Percentiles rank a stretch among this genome's conserved stretches.
phyloP scores from a whole-genome alignment of 2,113 vertebrate genomes.

The Ceuthmochares aereus region DNA sequence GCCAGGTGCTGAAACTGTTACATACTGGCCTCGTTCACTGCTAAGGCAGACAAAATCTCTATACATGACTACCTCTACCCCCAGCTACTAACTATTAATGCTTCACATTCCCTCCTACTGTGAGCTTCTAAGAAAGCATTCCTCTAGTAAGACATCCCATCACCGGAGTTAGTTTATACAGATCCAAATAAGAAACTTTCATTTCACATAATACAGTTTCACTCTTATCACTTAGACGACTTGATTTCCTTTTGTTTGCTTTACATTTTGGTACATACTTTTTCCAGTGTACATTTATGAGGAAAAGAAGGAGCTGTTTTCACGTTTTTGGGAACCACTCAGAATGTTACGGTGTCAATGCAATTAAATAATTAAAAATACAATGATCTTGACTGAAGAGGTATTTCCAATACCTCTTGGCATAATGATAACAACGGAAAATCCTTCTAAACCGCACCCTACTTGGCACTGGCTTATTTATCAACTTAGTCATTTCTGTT shows the following conservation, averaged over 20 bases:
- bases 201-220: not conserved
- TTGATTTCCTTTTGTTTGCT: not conserved
- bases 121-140: not conserved
- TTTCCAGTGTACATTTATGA: not conserved
- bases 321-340: not conserved
- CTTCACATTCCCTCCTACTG: not conserved
- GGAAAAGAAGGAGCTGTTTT: not conserved
- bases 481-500: conserved; percentile 31
- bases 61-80: not conserved
- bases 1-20: not conserved
- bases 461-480: conserved; percentile 26
- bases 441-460: conserved; percentile 9
- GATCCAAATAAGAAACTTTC: not conserved
- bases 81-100: not conserved
- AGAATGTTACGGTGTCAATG: not conserved
- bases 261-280: not conserved
- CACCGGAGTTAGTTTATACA: not conserved
- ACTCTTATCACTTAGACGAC: not conserved
- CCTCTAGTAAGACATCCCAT: not conserved
- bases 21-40: not conserved
- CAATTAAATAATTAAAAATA: conserved; percentile 49
- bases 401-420: conserved; percentile 52
- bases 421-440: conserved; percentile 36
- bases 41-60: not conserved
- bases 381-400: conserved; percentile 65